Percentiles rank a stretch among this genome's conserved stretches.
These are phyloP conservation scores for Cydia pomonella DNA, from an alignment of 1,140 invertebrate genomes.

Conservation along the genomic window DNA sequence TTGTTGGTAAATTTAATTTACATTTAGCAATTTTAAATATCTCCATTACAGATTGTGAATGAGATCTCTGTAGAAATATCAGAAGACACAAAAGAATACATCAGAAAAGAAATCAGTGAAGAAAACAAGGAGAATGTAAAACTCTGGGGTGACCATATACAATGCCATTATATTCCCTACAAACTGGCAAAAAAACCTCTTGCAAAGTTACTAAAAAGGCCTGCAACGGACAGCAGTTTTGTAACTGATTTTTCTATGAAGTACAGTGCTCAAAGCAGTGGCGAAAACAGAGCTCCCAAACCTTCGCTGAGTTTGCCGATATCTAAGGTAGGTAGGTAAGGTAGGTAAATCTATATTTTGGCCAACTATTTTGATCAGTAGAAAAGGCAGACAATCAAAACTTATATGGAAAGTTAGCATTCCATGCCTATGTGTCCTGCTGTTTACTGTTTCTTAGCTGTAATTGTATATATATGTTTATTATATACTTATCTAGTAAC, in stretches of 20 bases:
- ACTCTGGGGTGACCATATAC: constrained; percentile 75
- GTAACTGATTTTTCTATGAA: constrained; percentile 78
- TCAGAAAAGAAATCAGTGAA: constrained; percentile 66
- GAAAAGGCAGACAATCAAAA: too few relatives aligned
- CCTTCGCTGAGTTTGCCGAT: constrained; percentile 36
- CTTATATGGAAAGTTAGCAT: too few relatives aligned
- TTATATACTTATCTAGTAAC: too few relatives aligned
- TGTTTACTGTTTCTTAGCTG: too few relatives aligned
- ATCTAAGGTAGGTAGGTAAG: constrained; percentile 55
- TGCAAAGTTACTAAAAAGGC: constrained; percentile 70
- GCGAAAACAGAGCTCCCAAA: constrained; percentile 44
- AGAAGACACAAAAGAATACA: constrained; percentile 75
- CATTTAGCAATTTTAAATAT: too few relatives aligned
- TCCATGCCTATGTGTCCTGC: too few relatives aligned
- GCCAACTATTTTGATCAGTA: too few relatives aligned
- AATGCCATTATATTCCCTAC: constrained; percentile 62
- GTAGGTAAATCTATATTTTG: too few relatives aligned
- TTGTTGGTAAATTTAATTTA: too few relatives aligned
- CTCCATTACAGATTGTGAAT: constrained; percentile 68
- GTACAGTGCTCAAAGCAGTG: constrained; percentile 50
- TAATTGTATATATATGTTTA: too few relatives aligned
- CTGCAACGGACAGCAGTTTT: constrained; percentile 63
- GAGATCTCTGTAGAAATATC: constrained; percentile 69
- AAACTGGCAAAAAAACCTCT: constrained; percentile 64
- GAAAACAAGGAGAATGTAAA: constrained; percentile 59